Evolutionary conservation across 2,888 invertebrate genomes (phyloP).

Genomic region (Pherbina coryleti): DNA sequence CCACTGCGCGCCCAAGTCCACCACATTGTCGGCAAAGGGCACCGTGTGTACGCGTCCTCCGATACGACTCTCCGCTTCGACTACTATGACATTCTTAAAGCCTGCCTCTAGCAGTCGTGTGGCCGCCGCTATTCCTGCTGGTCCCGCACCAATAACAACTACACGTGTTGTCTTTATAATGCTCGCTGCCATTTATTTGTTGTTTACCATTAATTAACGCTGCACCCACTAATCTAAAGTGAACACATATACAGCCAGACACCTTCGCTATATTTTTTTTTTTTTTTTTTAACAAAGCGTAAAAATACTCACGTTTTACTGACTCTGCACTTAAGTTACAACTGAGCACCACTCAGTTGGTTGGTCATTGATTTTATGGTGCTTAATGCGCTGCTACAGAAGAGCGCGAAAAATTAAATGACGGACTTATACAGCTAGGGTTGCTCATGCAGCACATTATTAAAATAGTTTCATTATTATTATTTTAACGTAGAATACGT

Average conservation of each 20-base stretch:
- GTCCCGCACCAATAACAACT: slow-evolving; percentile 67
- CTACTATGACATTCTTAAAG: slow-evolving; percentile 71
- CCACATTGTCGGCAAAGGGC: slow-evolving; percentile 72
- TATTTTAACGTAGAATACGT: too few relatives aligned
- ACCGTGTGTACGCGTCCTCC: slow-evolving; percentile 75
- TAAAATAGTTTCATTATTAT: too few relatives aligned
- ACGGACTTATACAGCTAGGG: not conserved
- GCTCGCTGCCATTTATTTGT: not conserved
- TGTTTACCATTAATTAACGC: not conserved
- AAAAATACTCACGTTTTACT: not conserved
- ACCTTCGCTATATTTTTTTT: not conserved
- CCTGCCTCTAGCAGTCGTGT: slow-evolving; percentile 67
- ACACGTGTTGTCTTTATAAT: slow-evolving; percentile 56
- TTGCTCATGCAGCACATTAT: not conserved
- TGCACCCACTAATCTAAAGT: not conserved
- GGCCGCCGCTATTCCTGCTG: slow-evolving; percentile 68
- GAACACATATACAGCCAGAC: not conserved
- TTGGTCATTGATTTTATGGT: not conserved
- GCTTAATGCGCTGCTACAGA: not conserved
- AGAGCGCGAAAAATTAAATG: not conserved
- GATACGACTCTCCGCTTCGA: slow-evolving; percentile 76
- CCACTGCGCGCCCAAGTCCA: slow-evolving; percentile 86
- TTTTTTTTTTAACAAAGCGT: not conserved
- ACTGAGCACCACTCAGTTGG: not conserved
- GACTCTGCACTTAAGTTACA: not conserved